Conservation (phyloP, 2,113 vertebrate species). For the Anarrhichthys ocellatus region DNA sequence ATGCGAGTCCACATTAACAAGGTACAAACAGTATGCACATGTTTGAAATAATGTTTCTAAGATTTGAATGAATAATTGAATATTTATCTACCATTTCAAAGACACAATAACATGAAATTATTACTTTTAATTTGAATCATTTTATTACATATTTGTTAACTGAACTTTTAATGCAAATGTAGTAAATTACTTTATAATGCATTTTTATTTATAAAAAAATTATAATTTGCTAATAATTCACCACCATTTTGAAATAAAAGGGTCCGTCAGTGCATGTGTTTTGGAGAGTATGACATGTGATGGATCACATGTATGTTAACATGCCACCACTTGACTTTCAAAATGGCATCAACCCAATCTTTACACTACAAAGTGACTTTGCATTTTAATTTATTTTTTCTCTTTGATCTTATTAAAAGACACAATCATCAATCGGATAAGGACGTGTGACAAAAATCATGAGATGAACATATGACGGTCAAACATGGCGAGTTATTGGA, state of each 20-base stretch:
- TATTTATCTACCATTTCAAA: not conserved
- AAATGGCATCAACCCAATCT: not conserved
- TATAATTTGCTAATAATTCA: not conserved
- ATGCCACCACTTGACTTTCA: not conserved
- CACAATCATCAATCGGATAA: not conserved
- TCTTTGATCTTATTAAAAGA: not conserved
- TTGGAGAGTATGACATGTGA: conserved; percentile 28
- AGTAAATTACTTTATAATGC: not conserved
- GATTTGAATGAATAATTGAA: not conserved
- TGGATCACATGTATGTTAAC: not conserved
- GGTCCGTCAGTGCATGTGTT: not conserved
- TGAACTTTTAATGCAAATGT: not conserved
- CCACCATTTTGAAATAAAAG: not conserved
- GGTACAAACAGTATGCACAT: conserved; percentile 46
- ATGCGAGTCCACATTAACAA: conserved; percentile 29
- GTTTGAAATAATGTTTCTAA: too few relatives aligned
- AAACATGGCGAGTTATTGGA: not conserved
- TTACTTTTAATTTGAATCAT: not conserved
- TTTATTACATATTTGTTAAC: not conserved
- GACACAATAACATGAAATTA: not conserved
- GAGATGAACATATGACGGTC: not conserved
- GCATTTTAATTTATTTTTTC: not conserved
- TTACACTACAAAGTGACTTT: not conserved
- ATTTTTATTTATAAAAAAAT: not conserved
- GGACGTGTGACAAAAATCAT: not conserved